Evolutionary conservation across 2,888 invertebrate species (phyloP), one percentile per base, ranked within the genome.

Genomic region (Cyclophora albipunctata): DNA sequence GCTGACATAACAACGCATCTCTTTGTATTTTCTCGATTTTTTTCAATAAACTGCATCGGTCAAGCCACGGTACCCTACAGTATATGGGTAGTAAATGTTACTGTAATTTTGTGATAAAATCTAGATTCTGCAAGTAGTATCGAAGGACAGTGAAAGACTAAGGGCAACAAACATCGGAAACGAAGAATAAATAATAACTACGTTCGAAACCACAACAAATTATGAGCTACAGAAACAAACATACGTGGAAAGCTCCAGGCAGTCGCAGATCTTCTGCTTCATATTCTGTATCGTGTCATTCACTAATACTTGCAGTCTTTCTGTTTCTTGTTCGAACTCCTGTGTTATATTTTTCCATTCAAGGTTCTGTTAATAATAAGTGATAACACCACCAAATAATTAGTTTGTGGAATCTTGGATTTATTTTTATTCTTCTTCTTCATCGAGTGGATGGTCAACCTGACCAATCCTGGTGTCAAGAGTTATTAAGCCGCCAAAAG

Each of bases 21-120:
- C 78, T 85, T 64, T 84, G 79, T 37, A 78, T 46, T 40, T 74
- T 73, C 42, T 87, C 84, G 42, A 78, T 63, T 59, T 76, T 86
- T 59, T 79, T 83, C 45, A 66, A 63, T 55, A 84, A 56, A 3
- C 66, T 50, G 20, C 86, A 84, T 20, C 88, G 75, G 55, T 88
- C 88, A 48, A 81, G 40, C 88, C 88, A 88, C 2, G 88, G 72
- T 49, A 79, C 66, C 59, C 87, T 88, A 51, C 37, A n/a, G 42
- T 34, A 45, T 34, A 46, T 7, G 34, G 7, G 3, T 20, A 1
- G 20, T 20, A 20, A 20, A 20, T 20, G 20, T 20, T 20, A 20
- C 20, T 20, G 20, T 20, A 20, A 20, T 20, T 20, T 20, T 20
- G 20, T 20, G 20, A 20, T 20, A 20, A 20, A 20, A 20, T 20